Conservation (phyloP, 2,888 invertebrate genomes). For the Hyppa rectilinea region DNA sequence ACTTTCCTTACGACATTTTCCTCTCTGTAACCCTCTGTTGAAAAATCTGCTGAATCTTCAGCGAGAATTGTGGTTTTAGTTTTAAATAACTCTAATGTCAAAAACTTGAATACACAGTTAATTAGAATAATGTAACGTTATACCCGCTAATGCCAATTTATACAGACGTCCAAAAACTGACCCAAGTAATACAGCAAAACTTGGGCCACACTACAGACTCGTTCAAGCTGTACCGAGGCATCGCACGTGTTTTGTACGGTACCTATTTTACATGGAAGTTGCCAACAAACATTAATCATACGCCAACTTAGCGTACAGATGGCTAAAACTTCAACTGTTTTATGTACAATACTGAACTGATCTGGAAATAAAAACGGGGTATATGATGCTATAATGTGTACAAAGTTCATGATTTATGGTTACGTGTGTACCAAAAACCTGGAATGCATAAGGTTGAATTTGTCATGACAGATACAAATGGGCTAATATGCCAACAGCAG, state of each 20-base stretch:
- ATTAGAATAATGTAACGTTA: neutral
- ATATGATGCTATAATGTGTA: conserved; percentile 33
- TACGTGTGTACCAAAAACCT: conserved; percentile 12
- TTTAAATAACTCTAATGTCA: neutral
- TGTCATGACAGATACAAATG: conserved; percentile 21
- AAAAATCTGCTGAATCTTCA: neutral
- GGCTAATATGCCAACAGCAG: neutral
- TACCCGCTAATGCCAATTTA: neutral
- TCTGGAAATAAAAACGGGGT: conserved; percentile 46
- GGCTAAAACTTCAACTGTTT: conserved; percentile 67
- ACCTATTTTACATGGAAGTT: conserved; percentile 73
- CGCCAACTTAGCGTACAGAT: conserved; percentile 72
- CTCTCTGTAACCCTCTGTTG: too few species aligned
- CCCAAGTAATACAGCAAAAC: conserved; percentile 36
- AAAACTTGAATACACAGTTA: too few species aligned
- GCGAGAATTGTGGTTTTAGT: neutral
- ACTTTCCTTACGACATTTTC: neutral
- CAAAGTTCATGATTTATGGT: conserved; percentile 41
- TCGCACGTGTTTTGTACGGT: conserved; percentile 68
- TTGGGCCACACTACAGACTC: conserved; percentile 41
- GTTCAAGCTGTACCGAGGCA: conserved; percentile 52
- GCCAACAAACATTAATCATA: conserved; percentile 77
- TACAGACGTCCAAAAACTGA: conserved; percentile 26
- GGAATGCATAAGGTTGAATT: conserved; percentile 13
- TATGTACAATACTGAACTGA: conserved; percentile 55